Base-by-base conservation (phyloP, 2,888 invertebrate species). In the Athetis lepigone region DNA sequence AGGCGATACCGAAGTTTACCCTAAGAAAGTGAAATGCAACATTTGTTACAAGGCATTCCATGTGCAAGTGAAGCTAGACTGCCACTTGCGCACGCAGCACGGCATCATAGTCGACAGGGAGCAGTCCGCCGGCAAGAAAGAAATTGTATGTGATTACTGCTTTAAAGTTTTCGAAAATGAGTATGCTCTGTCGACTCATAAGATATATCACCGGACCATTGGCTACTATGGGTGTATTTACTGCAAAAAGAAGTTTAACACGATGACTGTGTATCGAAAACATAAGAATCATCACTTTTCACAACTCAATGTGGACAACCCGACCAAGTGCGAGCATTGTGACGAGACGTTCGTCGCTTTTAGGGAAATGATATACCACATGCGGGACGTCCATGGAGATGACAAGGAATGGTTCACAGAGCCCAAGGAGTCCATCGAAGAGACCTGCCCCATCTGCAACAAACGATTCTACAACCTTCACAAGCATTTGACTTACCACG, bases 301-400 rank as follows among this genome's bases (percentile, higher is more conserved):
- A 47, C 93, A 88, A 81, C 88, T 86, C 47, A 94, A 91, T 75
- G 92, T 85, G 56, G 95, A 93, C 55, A 94, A 91, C 66, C 95
- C 90, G 25, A 91, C 86, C 8, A 94, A 90, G 75, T 95, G 90
- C 84, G 95, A 92, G 83, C 95, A 91, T 82, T 95, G 95, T 83
- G 95, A 95, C 75, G 95, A 96, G 70, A 95, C 93, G 0, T 96
- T 96, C 67, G 92, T 95, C 19, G 93, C 95, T 19, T 95, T 95
- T 85, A 90, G 92, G 73, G 95, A 94, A 68, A 95, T 92, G 93
- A 95, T 93, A 76, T 90, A 90, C 77, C 95, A 91, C 87, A 95
- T 94, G 93, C 85, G 89, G 33, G 95, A 95, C 40, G 92, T 73
- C 1, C 95, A 95, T 73, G 90, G 88, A 3, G 94, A 94, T 65